These are phyloP conservation scores for Hirudo medicinalis DNA, from an alignment of 1,140 invertebrate species.

Conservation along the genomic window DNA sequence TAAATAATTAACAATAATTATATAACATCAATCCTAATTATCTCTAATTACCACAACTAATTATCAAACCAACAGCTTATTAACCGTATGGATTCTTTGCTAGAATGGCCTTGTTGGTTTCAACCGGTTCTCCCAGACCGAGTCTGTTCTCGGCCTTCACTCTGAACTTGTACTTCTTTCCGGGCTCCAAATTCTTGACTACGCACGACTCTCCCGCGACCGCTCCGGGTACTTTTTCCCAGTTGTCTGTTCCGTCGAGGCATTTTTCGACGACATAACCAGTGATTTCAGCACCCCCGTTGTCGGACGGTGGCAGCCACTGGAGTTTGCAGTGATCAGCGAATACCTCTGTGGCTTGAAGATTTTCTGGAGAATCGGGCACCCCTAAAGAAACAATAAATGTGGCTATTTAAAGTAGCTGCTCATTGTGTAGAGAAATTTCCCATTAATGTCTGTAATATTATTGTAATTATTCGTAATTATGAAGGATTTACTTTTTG, in stretches of 20 bases:
- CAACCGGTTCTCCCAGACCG: slow-evolving; percentile 81
- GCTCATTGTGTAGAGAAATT: neutral
- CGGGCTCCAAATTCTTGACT: slow-evolving; percentile 79
- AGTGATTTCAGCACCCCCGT: slow-evolving; percentile 86
- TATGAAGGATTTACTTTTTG: neutral
- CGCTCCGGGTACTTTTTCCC: slow-evolving; percentile 76
- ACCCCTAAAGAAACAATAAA: slow-evolving; percentile 48
- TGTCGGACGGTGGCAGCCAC: slow-evolving; percentile 85
- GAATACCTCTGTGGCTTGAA: slow-evolving; percentile 70
- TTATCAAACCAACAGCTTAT: slow-evolving; percentile 28
- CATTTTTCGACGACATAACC: slow-evolving; percentile 86
- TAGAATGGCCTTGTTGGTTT: slow-evolving; percentile 69
- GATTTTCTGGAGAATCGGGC: slow-evolving; percentile 70
- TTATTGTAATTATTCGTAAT: no score
- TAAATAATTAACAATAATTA: no score
- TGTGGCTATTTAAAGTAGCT: neutral
- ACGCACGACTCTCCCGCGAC: slow-evolving; percentile 74
- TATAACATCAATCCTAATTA: no score
- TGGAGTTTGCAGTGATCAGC: slow-evolving; percentile 75
- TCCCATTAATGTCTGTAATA: neutral
- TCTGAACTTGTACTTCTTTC: slow-evolving; percentile 86
- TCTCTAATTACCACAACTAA: neutral
- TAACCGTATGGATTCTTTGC: slow-evolving; percentile 93
- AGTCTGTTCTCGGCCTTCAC: slow-evolving; percentile 93
- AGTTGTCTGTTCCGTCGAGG: slow-evolving; percentile 67